Percentiles rank a stretch among this genome's conserved stretches.
phyloP scores from a whole-genome alignment of 2,888 invertebrate species.

The Drosophila birchii region DNA sequence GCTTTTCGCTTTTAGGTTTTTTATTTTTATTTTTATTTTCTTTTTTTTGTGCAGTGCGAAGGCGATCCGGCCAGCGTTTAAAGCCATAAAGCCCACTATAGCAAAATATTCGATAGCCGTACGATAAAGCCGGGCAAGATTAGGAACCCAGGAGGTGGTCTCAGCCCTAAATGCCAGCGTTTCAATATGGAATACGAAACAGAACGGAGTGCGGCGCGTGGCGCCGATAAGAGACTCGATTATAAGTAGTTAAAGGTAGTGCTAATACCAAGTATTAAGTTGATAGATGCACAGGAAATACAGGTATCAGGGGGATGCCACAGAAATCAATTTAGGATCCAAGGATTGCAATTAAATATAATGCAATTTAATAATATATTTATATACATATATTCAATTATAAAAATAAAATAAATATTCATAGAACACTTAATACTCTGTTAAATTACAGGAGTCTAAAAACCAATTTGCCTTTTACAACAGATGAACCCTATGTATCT shows the following conservation, averaged over 20 bases:
- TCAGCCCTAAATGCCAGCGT: conserved; percentile 13
- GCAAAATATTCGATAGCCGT: conserved; percentile 36
- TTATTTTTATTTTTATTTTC: not conserved
- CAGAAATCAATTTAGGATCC: too few relatives aligned
- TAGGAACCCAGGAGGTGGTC: conserved; percentile 31
- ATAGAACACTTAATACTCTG: too few relatives aligned
- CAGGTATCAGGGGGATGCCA: too few relatives aligned
- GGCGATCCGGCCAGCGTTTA: conserved; percentile 28
- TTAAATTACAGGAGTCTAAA: too few relatives aligned
- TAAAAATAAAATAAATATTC: too few relatives aligned
- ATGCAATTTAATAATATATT: too few relatives aligned
- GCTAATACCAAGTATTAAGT: conserved; percentile 1
- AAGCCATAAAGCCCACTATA: conserved; percentile 35
- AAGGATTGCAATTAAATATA: too few relatives aligned
- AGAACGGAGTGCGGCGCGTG: conserved; percentile 29
- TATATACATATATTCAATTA: too few relatives aligned
- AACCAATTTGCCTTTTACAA: too few relatives aligned
- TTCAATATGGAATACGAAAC: not conserved
- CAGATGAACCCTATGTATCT: too few relatives aligned
- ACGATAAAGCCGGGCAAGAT: conserved; percentile 26
- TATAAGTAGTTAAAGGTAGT: conserved; percentile 46
- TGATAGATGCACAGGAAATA: not conserved
- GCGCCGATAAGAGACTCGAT: conserved; percentile 34
- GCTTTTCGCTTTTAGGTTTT: conserved; percentile 18
- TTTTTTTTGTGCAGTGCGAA: conserved; percentile 22